Evolutionary conservation across 2,888 invertebrate genomes (phyloP), one percentile per base, ranked within the genome.

Genomic region (Spialia ferax): DNA sequence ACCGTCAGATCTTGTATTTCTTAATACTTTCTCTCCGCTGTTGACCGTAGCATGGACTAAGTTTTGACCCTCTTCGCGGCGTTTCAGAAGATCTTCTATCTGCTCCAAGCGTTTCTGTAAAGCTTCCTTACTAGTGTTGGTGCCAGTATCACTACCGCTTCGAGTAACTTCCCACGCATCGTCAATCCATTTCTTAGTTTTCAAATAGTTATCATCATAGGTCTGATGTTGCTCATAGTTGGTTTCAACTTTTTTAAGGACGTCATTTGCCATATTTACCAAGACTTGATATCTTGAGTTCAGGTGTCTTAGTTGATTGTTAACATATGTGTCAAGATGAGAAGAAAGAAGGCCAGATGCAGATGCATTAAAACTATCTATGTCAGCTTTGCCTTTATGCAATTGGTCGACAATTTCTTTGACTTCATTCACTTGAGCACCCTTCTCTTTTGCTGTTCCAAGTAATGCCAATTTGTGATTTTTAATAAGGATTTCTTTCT

Each of bases 241-340:
- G 0, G 97, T 97, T 88, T 98, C 97, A 0, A 98, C 97, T 88
- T 98, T 98, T 79, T 97, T 97, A 1, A 97, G 87, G 0, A 98
- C 98, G 87, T 98, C 98, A 82, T 97, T 97, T 0, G 97, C 98
- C 81, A 98, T 95, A 84, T 98, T 98, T 0, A 97, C 95, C 81
- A 97, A 96, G 0, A 98, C 97, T 94, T 98, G 97, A 78, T 98
- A 98, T 77, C 98, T 95, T 0, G 98, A 98, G 84, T 98, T 98
- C 15, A 98, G 91, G 79, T 97, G 97, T 71, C 97, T 95, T 61
- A 98, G 86, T 83, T 98, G 98, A 82, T 97, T 98, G 78, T 96
- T 97, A 0, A 98, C 97, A 78, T 98, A 98, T 0, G 97, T 96
- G 75, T 98, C 98, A 62, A 98, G 88, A 77, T 98, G 98, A 0